Base-by-base conservation (phyloP, 2,797 vertebrate genomes). In the Karalla daura region DNA sequence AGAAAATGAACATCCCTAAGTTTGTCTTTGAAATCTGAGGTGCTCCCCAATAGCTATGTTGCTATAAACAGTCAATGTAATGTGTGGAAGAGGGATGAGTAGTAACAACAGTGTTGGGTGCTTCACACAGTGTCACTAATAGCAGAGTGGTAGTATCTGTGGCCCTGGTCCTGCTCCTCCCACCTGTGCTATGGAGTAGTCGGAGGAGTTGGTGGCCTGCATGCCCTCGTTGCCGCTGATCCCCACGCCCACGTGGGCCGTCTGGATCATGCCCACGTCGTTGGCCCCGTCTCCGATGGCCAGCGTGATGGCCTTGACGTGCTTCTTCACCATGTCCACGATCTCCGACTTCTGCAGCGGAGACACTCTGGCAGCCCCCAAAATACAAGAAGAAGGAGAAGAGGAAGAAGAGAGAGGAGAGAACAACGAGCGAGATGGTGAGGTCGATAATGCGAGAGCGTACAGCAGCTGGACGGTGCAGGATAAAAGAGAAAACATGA, bases 181-280 rank as follows among this genome's bases (percentile, higher is more conserved):
- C 84, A 99, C 98, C 97, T 99, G 98, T 33, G 97, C 98, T 18
- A 99, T 99, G 70, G 98, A 96, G 68, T 99, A 99, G 86, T 99
- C 98, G 0, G 97, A 99, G 56, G 96, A 98, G 92, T 99, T 99
- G 75, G 96, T 97, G 66, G 97, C 98, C 90, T 99, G 98, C 97
- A 99, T 97, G 91, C 98, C 98, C 89, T 99, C 98, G 2, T 99
- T 98, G 70, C 98, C 98, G 3, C 96, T 98, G 92, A 99, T 99
- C 37, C 98, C 98, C 40, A 99, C 96, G 12, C 98, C 98, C 3
- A 99, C 97, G 0, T 99, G 98, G 49, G 98, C 97, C 0, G 97
- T 99, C 92, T 99, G 97, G 87, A 99, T 99, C 98, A 99, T 99
- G 58, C 98, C 97, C n/a, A 99, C 98, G 0, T 99, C 98, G 0